Evolutionary conservation across 2,113 vertebrate genomes (phyloP), one percentile per base, ranked within the genome.

Genomic region (Nicator chloris): DNA sequence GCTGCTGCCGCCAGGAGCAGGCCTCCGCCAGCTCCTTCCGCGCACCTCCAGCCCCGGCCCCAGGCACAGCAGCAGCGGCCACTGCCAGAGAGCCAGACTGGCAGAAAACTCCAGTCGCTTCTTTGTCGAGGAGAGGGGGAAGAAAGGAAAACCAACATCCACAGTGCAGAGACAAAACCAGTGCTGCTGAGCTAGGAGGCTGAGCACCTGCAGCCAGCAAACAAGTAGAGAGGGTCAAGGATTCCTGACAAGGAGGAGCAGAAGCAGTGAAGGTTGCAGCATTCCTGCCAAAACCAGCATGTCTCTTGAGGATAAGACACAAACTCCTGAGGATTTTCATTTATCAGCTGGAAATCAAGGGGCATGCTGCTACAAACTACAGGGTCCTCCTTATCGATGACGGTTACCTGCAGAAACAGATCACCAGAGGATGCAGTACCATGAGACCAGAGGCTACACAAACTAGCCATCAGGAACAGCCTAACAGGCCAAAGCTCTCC

Each of bases 1-100:
- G 45, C 33, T 54, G 37, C 39, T 78, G 61, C 30, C 0, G 3
- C 22, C 7, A 22, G 17, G 11, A 82, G 65, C 49, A 35, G 30
- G 17, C 2, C 2, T 16, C 70, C 59, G 30, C 45, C 2, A 4
- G 64, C 31, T 89, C 7, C 30, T 30, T 76, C 21, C 23, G 26
- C 0, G 0, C 20, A 47, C 30, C 50, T 61, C 45, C 69, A 82
- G 45, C 12, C 37, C 35, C 3, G 0, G 28, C 28, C 53, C 39
- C 76, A 35, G 57, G 66, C 59, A 51, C 13, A 50, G 70, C 47
- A 50, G 37, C 54, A 81, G 78, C 18, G 1, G 15, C 47, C 17
- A 26, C 44, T 9, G 18, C 42, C 24, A 45, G 37, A 70, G 23
- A n/a, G 40, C 11, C 22, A 78, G 47, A 54, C 10, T 11, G 7